Base-by-base conservation (phyloP, 2,888 invertebrate species). In the Calliphora vomitoria region DNA sequence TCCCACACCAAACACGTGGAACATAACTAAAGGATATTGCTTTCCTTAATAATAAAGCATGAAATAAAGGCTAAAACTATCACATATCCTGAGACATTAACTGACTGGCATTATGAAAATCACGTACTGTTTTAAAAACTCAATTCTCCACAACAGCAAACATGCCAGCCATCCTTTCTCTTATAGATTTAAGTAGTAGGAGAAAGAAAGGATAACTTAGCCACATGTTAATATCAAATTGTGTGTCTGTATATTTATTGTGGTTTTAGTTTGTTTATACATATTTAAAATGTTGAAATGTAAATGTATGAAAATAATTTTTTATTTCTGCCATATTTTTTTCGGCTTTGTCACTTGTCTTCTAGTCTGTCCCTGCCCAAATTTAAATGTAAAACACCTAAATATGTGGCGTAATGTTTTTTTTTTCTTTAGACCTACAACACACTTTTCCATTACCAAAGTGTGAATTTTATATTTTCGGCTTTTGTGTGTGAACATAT, bases 91-190 rank as follows among this genome's bases (percentile, higher is more conserved):
- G 20, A 20, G 13, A 58, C 15, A 74, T 25, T 41, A 58, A 41
- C 50, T 25, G 25, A 25, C 13, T 41, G 35, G 8, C 72, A 74
- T 58, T 58, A 55, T 58, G 58, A 44, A 74, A 74, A 74, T 74
- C 72, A 74, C 58, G 72, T 74, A 74, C 20, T 74, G 38, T 4
- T 44, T 74, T 58, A 44, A 25, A 74, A 74, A 74, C 4, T 74
- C 72, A 74, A 58, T 74, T n/a, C 41, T 69, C 8, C 8, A 58
- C 41, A 41, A 74, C 35, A 4, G 35, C 0, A 4, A 35, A 6
- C 35, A 6, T 35, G 4, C 4, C 35, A 13, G 11, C 4, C 15
- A 15, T 47, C 4, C 3, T 47, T 47, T 47, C 47, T 47, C 3
- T 8, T 13, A 6, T 13, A 47, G 0, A 47, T 3, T 47, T 47